Evolutionary conservation across 23 tunicate genomes (phyloP), one percentile per base, ranked within the genome.

Genomic region (Trididemnum miniatum): DNA sequence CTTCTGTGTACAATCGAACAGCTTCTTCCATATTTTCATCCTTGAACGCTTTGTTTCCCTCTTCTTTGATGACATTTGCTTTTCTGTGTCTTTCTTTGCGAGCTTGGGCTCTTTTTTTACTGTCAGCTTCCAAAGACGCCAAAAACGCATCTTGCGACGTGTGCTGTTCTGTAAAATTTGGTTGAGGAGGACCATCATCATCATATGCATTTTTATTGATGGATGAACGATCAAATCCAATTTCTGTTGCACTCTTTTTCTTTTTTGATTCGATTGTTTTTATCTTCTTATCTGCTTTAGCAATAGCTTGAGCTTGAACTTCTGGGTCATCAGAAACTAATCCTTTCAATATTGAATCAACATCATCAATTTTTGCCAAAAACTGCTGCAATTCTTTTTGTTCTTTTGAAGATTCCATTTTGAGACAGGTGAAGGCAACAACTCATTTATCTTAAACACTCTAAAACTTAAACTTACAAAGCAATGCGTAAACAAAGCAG

Each of bases 121-220:
- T 76, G 65, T 93, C 98, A 1, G 86, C 89, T 36, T 93, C 98
- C 39, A 93, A 31, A 34, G 89, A 87, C 1, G 64, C 54, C 12
- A 93, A 33, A 52, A 93, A 93, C 9, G 72, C 87, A 0, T 88
- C 87, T 80, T 88, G 98, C 36, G 65, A 34, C 66, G 77, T 84
- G 7, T 78, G 65, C 63, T 84, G 97, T 24, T 79, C 50, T 0
- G 71, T 57, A 27, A 89, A 89, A 35, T 29, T 34, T 49, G 82
- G 82, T 5, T 28, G 59, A 37, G 75, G 7, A n/a, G 25, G 26
- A 31, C 4, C 75, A 35, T 74, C 86, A 50, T 82, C 35, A 31
- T 86, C 39, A 82, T 59, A 91, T 3, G 97, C 90, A 33, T 91
- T 69, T 63, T 91, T 86, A 36, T 91, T 91, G 60, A 91, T 91